Evolutionary conservation across 1,140 invertebrate species (phyloP).

Genomic region (Aphaenogaster rudis): DNA sequence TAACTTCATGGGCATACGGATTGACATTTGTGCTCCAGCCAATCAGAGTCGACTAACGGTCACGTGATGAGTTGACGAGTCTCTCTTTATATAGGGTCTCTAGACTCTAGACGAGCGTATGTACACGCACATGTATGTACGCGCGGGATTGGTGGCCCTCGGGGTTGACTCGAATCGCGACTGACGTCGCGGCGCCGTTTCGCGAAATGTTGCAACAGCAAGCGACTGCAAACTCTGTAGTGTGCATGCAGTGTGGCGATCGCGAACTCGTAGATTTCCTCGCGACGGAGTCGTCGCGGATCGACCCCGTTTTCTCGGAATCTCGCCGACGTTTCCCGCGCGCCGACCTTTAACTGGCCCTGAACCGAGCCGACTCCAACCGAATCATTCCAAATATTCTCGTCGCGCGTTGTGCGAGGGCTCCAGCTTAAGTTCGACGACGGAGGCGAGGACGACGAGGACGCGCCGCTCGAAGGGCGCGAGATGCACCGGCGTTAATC

Average conservation of each 20-base stretch:
- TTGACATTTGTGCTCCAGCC: too few relatives aligned
- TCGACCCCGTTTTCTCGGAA: not conserved
- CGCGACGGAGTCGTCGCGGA: not conserved
- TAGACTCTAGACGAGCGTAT: too few relatives aligned
- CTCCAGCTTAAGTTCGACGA: not conserved
- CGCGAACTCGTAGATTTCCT: not conserved
- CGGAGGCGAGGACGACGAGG: not conserved
- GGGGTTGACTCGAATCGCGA: too few relatives aligned
- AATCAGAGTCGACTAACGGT: too few relatives aligned
- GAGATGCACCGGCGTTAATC: conserved; percentile 38
- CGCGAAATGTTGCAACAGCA: not conserved
- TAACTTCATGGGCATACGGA: too few relatives aligned
- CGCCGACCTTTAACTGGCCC: not conserved
- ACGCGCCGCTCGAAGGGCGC: not conserved
- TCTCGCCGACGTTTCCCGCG: not conserved
- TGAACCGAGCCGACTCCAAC: not conserved
- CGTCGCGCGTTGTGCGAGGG: not conserved
- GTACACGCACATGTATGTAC: not conserved
- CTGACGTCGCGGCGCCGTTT: conserved; percentile 7
- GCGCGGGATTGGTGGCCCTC: not conserved
- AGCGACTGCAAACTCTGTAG: not conserved
- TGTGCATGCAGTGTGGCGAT: too few relatives aligned
- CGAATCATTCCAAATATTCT: not conserved
- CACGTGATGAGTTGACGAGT: too few relatives aligned
- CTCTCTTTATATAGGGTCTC: too few relatives aligned